These are phyloP conservation scores for Xanthia icteritia DNA, from an alignment of 2,888 invertebrate species.

Conservation along the genomic window DNA sequence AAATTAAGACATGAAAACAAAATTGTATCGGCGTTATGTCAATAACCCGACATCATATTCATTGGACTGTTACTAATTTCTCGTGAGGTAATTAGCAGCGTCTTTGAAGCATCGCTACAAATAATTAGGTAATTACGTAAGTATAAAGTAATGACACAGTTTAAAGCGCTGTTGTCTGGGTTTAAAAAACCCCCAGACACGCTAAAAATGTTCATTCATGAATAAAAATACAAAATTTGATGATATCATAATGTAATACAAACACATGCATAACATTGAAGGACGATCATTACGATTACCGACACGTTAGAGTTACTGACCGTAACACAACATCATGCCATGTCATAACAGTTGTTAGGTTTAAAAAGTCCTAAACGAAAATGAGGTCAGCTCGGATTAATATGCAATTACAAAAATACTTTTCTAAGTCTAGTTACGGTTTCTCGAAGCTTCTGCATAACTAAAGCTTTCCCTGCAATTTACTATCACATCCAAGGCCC, in stretches of 20 bases:
- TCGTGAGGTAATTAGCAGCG: neutral
- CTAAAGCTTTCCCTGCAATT: neutral
- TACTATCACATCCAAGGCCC: neutral
- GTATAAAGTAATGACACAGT: neutral
- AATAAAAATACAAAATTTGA: constrained; percentile 33
- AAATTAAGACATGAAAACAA: neutral
- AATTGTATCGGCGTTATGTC: neutral
- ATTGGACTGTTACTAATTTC: neutral
- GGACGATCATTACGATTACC: constrained; percentile 29
- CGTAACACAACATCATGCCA: neutral
- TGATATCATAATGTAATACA: constrained; percentile 28
- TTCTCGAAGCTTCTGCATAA: neutral
- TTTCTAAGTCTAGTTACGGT: neutral
- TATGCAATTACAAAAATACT: neutral
- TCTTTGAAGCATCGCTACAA: neutral
- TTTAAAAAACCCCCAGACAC: constrained; percentile 3
- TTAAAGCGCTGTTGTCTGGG: neutral
- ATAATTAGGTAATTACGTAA: neutral
- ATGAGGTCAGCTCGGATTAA: neutral
- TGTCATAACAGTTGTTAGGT: neutral
- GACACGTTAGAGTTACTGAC: constrained; percentile 18
- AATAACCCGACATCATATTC: neutral
- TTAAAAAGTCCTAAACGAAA: constrained; percentile 16
- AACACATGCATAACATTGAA: constrained; percentile 30
- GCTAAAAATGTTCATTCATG: constrained; percentile 29